Evolutionary conservation across 2,888 invertebrate genomes (phyloP).

Genomic region (Zeuzera pyrina): DNA sequence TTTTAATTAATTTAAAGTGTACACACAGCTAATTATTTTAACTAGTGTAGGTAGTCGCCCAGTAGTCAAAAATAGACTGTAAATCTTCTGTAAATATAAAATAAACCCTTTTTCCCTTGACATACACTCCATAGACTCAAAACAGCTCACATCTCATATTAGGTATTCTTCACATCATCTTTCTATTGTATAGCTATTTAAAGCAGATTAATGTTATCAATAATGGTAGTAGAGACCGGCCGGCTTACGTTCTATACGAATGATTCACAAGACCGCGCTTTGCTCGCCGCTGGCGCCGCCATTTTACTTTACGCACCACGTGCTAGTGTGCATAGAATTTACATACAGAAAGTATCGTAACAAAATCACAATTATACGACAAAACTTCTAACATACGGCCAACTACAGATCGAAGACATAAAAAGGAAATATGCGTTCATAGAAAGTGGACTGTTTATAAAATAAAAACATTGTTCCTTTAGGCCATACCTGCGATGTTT

Average conservation of each 20-base stretch:
- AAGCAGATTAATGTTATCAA: constrained; percentile 26
- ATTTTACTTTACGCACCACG: constrained; percentile 62
- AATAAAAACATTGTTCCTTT: neutral
- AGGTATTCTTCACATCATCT: no score
- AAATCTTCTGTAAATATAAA: no score
- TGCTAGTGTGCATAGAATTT: constrained; percentile 39
- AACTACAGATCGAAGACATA: neutral
- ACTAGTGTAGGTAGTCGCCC: no score
- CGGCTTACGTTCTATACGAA: constrained; percentile 11
- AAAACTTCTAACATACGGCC: neutral
- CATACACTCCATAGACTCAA: no score
- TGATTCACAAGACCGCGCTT: neutral
- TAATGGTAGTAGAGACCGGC: no score
- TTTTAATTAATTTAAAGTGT: no score
- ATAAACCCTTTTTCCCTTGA: no score
- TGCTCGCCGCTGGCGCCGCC: constrained; percentile 44
- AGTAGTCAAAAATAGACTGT: no score
- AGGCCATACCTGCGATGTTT: constrained; percentile 51
- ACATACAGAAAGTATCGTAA: neutral
- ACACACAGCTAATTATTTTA: no score
- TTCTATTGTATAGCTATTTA: no score
- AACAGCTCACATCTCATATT: no score
- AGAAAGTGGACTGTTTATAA: neutral
- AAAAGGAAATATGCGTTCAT: neutral
- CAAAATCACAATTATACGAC: neutral